Evolutionary conservation across 2,797 vertebrate species (phyloP).

Genomic region (Paguma larvata): DNA sequence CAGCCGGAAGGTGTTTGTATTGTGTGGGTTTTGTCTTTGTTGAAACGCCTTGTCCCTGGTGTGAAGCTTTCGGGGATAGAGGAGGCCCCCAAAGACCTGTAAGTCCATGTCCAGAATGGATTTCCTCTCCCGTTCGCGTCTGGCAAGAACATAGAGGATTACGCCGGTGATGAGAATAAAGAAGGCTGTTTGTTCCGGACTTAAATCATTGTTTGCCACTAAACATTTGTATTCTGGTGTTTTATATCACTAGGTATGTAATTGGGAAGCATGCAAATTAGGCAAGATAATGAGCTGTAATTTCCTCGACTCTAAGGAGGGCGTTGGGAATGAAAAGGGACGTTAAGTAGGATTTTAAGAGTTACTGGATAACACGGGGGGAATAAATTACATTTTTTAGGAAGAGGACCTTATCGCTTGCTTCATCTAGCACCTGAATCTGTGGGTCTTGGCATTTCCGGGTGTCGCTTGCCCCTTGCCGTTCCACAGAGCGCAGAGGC

Average conservation of each 20-base stretch:
- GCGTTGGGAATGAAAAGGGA: conserved; percentile 24
- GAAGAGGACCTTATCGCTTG: background rate
- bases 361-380: background rate
- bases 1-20: background rate
- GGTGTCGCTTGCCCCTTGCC: background rate
- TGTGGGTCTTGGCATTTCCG: background rate
- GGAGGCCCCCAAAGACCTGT: background rate
- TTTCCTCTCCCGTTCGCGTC: background rate
- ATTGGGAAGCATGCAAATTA: conserved; percentile 69
- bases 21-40: background rate
- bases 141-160: background rate
- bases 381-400: background rate
- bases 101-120: background rate
- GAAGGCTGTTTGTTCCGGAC: background rate
- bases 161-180: background rate
- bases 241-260: conserved; percentile 32
- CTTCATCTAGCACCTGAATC: background rate
- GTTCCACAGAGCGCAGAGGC: rapidly evolving
- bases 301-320: conserved; percentile 62
- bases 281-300: conserved; percentile 54
- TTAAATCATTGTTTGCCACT: conserved; percentile 31
- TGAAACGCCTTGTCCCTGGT: background rate
- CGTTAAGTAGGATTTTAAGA: background rate
- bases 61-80: background rate
- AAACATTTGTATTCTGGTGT: background rate